phyloP scores from a whole-genome alignment of 2,113 vertebrate species.

The Zosterops pallidus region DNA sequence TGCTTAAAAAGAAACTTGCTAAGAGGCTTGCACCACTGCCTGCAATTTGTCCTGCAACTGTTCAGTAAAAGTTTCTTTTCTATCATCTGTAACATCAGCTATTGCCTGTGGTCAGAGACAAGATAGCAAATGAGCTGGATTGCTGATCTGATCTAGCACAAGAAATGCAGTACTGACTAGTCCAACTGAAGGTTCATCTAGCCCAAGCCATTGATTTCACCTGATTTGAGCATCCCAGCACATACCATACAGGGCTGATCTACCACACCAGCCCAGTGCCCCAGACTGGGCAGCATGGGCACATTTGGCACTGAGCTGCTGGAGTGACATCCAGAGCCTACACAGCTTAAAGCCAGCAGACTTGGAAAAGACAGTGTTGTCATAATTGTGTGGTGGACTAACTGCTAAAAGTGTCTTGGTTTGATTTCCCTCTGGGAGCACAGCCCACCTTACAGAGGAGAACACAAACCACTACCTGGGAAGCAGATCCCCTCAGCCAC shows the following conservation, averaged over 20 bases:
- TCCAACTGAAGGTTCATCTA: neutral
- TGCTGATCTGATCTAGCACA: neutral
- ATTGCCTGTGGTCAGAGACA: neutral
- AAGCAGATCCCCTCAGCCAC: neutral
- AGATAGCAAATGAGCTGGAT: neutral
- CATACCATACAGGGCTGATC: neutral
- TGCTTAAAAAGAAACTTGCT: neutral
- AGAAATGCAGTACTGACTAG: neutral
- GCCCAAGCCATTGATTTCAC: conserved; percentile 3
- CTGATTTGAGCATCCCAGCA: neutral
- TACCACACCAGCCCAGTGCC: neutral
- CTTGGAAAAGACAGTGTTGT: neutral
- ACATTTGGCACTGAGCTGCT: neutral
- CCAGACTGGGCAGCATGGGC: neutral
- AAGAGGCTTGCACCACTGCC: neutral
- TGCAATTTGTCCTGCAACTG: neutral
- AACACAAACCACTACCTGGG: neutral
- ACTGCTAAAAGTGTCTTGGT: neutral
- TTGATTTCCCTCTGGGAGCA: neutral
- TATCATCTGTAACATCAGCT: neutral
- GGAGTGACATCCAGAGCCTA: neutral
- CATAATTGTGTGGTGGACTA: neutral
- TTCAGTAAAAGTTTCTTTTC: neutral
- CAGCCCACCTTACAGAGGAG: neutral
- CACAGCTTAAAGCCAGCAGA: neutral